These are phyloP conservation scores for Copidosoma aretas DNA, from an alignment of 2,888 invertebrate genomes.

Conservation along the genomic window DNA sequence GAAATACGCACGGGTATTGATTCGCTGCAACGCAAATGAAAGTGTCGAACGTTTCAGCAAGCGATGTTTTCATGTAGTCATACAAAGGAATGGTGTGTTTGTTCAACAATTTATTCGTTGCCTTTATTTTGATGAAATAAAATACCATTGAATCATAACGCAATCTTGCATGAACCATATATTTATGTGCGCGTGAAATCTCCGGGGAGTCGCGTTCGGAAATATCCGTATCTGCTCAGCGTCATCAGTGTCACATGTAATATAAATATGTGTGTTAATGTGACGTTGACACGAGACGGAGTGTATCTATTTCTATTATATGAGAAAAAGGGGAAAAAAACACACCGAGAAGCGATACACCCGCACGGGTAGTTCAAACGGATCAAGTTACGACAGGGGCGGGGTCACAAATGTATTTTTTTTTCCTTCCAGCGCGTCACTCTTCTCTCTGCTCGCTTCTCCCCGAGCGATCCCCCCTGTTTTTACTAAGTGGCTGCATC, in stretches of 20 bases:
- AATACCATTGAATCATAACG: no score
- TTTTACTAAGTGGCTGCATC: conserved; percentile 24
- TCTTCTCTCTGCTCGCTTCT: neutral
- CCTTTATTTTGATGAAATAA: no score
- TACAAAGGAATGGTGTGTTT: no score
- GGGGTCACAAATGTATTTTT: neutral
- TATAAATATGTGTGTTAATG: conserved; percentile 15
- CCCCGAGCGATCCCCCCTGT: conserved; percentile 9
- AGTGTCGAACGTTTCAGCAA: no score
- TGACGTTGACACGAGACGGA: conserved; percentile 13
- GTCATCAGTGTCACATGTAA: conserved; percentile 6
- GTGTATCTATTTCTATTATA: conserved; percentile 30
- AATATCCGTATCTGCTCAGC: neutral
- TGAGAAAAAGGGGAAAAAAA: conserved; percentile 3
- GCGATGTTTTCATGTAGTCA: no score
- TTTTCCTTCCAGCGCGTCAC: no score
- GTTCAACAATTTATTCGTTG: no score
- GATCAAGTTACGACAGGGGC: neutral
- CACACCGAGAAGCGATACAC: neutral
- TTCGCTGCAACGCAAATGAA: no score
- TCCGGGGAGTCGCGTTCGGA: no score
- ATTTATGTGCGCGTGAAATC: no score
- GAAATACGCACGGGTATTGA: no score
- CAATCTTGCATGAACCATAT: no score
- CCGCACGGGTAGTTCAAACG: neutral